Evolutionary conservation across 2,113 vertebrate species (phyloP), one percentile per base, ranked within the genome.

Genomic region (Phoenicopterus ruber): DNA sequence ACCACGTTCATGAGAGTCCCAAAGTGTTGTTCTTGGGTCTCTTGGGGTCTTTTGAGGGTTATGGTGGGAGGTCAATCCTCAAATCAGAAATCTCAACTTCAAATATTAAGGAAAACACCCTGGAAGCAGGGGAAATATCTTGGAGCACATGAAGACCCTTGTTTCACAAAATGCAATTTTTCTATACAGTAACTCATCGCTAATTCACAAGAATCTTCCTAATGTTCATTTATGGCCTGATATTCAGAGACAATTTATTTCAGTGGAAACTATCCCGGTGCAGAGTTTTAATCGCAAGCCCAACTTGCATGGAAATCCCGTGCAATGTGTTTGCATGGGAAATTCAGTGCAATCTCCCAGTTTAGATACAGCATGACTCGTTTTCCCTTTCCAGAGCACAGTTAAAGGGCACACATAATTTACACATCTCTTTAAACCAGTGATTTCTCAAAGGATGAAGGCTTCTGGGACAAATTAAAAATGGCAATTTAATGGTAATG

Each of bases 401-500:
- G 67, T 62, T 72, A 61, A 85, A 94, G 78, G 74, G 54, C 49
- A 69, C 36, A 54, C 15, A 46, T 29, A 38, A 77, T 78, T 88
- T 90, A 86, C 67, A 83, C 63, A 77, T 79, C 62, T 82, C 62
- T 73, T 62, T 66, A 73, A 88, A 80, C 10, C 46, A 50, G 54
- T 4, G 19, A 71, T 77, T 92, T 90, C 72, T 86, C 88, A 62
- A 76, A 92, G 46, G 47, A 57, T 31, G 10, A 84, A 91, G 59
- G 80, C 34, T 82, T 86, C 62, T 40, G 58, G 94, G 85, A 36
- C 58, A 88, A 93, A 96, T 93, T 94, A 66, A 73, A 76, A 80
- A 0, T 46, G 67, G 71, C 76, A 95, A 66, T 90, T 94, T 90
- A 90, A 93, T 25, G 62, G 62, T 47, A 92, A 90, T 70, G 67